Conservation (phyloP, 1,140 invertebrate species). For the Drosophila hydei region DNA sequence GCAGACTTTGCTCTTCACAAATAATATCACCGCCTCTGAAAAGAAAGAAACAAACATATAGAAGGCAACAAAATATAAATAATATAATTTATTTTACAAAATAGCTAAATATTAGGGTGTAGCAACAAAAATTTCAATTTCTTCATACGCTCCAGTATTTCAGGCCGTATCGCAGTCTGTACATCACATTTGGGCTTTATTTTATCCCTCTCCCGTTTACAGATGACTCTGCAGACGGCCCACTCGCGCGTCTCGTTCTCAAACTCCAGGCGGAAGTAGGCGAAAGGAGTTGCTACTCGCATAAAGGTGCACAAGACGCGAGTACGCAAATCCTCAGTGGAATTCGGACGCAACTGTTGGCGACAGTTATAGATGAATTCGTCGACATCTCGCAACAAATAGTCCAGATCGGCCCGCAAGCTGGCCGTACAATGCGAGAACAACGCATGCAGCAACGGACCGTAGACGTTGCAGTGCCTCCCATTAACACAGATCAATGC, state of each 20-base stretch:
- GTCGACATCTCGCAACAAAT: conserved; percentile 29
- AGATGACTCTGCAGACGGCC: conserved; percentile 29
- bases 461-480: conserved; percentile 31
- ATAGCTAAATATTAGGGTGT: background rate
- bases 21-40: conserved; percentile 26
- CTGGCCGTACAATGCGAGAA: conserved; percentile 32
- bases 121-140: conserved; percentile 24
- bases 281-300: conserved; percentile 27
- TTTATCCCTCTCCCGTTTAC: background rate
- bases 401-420: conserved; percentile 35
- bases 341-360: background rate
- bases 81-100: background rate
- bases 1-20: too few relatives aligned
- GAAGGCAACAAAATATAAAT: conserved; percentile 3
- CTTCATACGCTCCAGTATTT: conserved; percentile 46
- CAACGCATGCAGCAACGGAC: conserved; percentile 36
- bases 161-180: conserved; percentile 17
- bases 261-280: conserved; percentile 25
- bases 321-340: conserved; percentile 35
- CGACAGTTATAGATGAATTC: conserved; percentile 40
- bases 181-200: conserved; percentile 23
- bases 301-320: conserved; percentile 48
- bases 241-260: conserved; percentile 42
- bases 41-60: conserved; percentile 25
- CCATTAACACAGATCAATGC: conserved; percentile 39